phyloP scores from a whole-genome alignment of 1,140 invertebrate genomes.

The Rhyacophila brunnea region DNA sequence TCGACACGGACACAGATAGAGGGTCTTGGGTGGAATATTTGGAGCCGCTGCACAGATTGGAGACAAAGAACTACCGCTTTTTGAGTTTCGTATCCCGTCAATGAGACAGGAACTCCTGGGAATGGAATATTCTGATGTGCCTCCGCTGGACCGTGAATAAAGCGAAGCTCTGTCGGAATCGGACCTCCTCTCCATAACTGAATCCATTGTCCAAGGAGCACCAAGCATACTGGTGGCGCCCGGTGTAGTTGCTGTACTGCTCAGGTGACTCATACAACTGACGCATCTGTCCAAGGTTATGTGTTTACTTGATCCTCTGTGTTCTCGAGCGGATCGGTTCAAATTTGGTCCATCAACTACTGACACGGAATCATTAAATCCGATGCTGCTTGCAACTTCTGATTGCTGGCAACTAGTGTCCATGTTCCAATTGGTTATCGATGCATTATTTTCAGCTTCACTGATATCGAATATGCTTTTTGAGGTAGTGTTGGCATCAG shows the following conservation, averaged over 20 bases:
- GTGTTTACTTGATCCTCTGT: slow-evolving; percentile 12
- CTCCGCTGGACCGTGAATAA: slow-evolving; percentile 56
- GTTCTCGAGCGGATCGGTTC: slow-evolving; percentile 9
- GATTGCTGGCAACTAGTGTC: slow-evolving; percentile 16
- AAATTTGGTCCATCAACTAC: slow-evolving; percentile 42
- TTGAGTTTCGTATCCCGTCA: slow-evolving; percentile 48
- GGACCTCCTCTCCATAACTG: slow-evolving; percentile 48
- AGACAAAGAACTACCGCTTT: slow-evolving; percentile 44
- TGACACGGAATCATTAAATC: slow-evolving; percentile 56
- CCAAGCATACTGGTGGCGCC: slow-evolving; percentile 45
- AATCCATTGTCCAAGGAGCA: slow-evolving; percentile 63
- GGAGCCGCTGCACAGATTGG: slow-evolving; percentile 47
- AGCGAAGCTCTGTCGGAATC: slow-evolving; percentile 56
- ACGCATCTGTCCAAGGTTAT: slow-evolving; percentile 55
- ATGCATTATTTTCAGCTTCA: slow-evolving; percentile 9
- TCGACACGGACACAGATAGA: slow-evolving; percentile 41
- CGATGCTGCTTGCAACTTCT: slow-evolving; percentile 55
- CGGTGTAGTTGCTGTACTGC: slow-evolving; percentile 55
- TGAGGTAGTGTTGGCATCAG: neutral
- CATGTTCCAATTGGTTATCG: slow-evolving; percentile 16
- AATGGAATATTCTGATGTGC: slow-evolving; percentile 56
- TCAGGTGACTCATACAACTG: slow-evolving; percentile 75
- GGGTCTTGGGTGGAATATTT: slow-evolving; percentile 42
- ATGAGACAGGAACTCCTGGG: slow-evolving; percentile 44
- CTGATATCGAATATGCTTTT: slow-evolving; percentile 1